Evolutionary conservation across 2,888 invertebrate species (phyloP).

Genomic region (Myopa testacea): DNA sequence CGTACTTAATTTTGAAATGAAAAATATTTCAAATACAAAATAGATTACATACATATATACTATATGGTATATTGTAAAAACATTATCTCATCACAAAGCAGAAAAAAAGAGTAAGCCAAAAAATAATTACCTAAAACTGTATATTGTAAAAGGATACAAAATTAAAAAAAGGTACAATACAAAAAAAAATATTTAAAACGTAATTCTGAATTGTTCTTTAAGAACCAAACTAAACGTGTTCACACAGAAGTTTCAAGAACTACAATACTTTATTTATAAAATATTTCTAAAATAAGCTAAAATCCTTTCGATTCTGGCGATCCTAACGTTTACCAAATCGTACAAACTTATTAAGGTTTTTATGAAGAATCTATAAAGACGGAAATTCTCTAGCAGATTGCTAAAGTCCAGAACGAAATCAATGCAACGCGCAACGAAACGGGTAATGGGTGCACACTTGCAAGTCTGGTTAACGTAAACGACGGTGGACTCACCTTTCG

Average conservation of each 20-base stretch:
- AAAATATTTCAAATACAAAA: slow-evolving; percentile 2
- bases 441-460: slow-evolving; percentile 67
- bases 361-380: slow-evolving; percentile 63
- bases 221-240: background rate
- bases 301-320: slow-evolving; percentile 38
- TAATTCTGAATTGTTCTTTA: background rate
- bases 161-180: slow-evolving; percentile 28
- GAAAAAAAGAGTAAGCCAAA: background rate
- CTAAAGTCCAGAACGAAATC: slow-evolving; percentile 64
- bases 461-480: slow-evolving; percentile 56
- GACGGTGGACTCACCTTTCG: slow-evolving; percentile 71
- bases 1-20: slow-evolving; percentile 10
- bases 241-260: background rate
- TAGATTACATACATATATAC: background rate
- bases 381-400: slow-evolving; percentile 64
- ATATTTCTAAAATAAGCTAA: slow-evolving; percentile 42
- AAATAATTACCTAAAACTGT: background rate
- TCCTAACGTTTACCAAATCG: slow-evolving; percentile 57
- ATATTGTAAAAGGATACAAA: slow-evolving; percentile 24
- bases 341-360: slow-evolving; percentile 60
- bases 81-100: background rate
- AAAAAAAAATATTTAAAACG: slow-evolving; percentile 1
- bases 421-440: slow-evolving; percentile 65
- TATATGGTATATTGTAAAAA: slow-evolving; percentile 13
- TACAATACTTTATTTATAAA: slow-evolving; percentile 5